These are phyloP conservation scores for Phaetusa simplex DNA, from an alignment of 2,113 vertebrate genomes.

Conservation along the genomic window DNA sequence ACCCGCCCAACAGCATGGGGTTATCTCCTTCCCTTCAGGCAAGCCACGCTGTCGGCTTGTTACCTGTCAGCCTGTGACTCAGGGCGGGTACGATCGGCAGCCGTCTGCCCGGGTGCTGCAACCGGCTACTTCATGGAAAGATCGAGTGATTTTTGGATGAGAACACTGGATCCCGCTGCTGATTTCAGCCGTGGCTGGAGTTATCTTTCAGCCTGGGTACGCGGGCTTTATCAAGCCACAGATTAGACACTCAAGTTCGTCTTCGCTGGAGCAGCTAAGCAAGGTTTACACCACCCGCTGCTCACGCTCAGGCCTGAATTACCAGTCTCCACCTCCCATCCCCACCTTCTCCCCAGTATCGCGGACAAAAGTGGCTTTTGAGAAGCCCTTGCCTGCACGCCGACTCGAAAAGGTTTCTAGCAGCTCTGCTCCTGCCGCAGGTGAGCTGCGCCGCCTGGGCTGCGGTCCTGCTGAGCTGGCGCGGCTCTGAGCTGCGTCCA, in stretches of 20 bases:
- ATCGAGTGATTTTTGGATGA: not conserved
- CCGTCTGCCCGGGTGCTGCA: not conserved
- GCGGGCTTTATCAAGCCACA: not conserved
- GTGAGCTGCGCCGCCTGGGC: not conserved
- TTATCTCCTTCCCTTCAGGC: not conserved
- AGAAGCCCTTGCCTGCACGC: not conserved
- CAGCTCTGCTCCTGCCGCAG: not conserved
- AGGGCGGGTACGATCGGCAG: not conserved
- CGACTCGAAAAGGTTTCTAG: not conserved
- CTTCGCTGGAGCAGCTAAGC: not conserved
- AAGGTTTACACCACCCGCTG: not conserved
- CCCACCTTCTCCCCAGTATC: not conserved
- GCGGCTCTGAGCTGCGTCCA: not conserved
- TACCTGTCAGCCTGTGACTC: not conserved
- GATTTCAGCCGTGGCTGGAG: not conserved
- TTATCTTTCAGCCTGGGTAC: not conserved
- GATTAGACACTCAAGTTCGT: not conserved
- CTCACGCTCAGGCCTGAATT: not conserved
- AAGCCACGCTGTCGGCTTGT: rapidly evolving
- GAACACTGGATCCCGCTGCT: not conserved
- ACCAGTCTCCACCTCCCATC: not conserved
- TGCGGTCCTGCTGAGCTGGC: not conserved
- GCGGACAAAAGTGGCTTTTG: not conserved
- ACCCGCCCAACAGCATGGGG: not conserved
- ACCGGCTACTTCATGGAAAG: not conserved